These are phyloP conservation scores for Lates japonicus DNA, from an alignment of 2,797 vertebrate genomes.

Conservation along the genomic window DNA sequence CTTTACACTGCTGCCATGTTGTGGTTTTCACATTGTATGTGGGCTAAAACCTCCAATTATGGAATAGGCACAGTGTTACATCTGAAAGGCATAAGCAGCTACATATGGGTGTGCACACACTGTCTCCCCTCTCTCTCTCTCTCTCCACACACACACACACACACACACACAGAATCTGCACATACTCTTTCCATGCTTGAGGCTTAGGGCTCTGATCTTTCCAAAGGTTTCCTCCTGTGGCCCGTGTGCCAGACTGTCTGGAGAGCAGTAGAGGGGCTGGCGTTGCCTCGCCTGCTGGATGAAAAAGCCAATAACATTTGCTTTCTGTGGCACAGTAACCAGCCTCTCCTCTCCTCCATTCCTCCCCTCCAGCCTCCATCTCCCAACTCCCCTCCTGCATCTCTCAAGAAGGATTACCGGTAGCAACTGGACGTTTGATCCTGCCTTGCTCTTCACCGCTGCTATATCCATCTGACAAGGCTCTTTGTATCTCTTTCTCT, in stretches of 20 bases:
- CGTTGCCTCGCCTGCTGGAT: constrained; percentile 60
- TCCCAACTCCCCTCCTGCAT: constrained; percentile 10
- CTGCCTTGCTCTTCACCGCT: constrained; percentile 55
- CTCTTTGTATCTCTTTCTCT: constrained; percentile 60
- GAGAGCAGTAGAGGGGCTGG: constrained; percentile 69
- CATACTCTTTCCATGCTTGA: constrained; percentile 67
- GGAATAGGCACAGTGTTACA: constrained; percentile 44
- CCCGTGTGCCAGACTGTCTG: constrained; percentile 81
- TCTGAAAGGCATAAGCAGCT: constrained; percentile 64
- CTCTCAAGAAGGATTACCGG: constrained; percentile 72
- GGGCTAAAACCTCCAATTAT: constrained; percentile 66
- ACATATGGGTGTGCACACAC: constrained; percentile 39
- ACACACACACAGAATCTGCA: constrained; percentile 22
- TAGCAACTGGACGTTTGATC: constrained; percentile 81
- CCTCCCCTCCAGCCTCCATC: constrained; percentile 4
- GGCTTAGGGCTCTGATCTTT: constrained; percentile 79
- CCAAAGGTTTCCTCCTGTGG: constrained; percentile 77
- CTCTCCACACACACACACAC: not conserved
- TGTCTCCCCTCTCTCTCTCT: not conserved
- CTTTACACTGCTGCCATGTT: constrained; percentile 49
- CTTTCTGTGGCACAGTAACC: constrained; percentile 68
- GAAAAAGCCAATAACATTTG: constrained; percentile 65
- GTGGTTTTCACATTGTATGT: constrained; percentile 50
- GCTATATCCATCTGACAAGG: constrained; percentile 72
- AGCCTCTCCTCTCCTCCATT: constrained; percentile 25